These are phyloP conservation scores for Lynx canadensis DNA, from an alignment of 2,113 vertebrate species.

Conservation along the genomic window DNA sequence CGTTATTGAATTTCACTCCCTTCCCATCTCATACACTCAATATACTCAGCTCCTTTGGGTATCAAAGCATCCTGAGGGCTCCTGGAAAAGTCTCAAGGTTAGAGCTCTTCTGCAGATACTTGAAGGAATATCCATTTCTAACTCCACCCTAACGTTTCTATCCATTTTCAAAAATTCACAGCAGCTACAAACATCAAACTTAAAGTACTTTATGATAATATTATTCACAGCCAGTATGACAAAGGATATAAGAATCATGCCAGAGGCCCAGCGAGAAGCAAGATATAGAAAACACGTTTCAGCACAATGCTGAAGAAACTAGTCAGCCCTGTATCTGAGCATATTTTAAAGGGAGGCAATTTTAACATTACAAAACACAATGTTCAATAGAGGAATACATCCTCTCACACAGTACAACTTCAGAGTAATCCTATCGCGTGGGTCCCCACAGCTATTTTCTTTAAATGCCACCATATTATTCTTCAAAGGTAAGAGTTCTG, in stretches of 20 bases:
- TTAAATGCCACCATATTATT: slow-evolving; percentile 23
- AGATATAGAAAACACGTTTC: slow-evolving; percentile 18
- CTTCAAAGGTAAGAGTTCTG: background rate
- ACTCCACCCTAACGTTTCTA: slow-evolving; percentile 2
- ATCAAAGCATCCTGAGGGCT: slow-evolving; percentile 23
- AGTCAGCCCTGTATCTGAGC: background rate
- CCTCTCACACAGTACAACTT: background rate
- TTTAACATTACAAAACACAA: background rate
- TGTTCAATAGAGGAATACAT: background rate
- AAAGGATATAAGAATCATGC: background rate
- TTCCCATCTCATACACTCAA: slow-evolving; percentile 20
- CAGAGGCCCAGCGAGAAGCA: background rate
- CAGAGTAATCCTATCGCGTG: background rate
- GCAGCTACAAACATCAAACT: slow-evolving; percentile 41
- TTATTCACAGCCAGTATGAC: slow-evolving; percentile 12
- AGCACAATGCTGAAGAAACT: background rate
- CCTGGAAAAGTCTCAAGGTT: slow-evolving; percentile 21
- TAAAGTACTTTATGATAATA: slow-evolving; percentile 37
- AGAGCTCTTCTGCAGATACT: slow-evolving; percentile 37
- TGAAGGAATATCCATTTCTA: slow-evolving; percentile 44
- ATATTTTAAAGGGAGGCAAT: background rate
- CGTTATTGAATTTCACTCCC: slow-evolving; percentile 49
- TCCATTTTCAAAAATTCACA: slow-evolving; percentile 51
- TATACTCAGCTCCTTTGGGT: background rate
- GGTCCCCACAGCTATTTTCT: background rate